phyloP scores from a whole-genome alignment of 2,797 vertebrate species.

The Sebastes melanostomus region DNA sequence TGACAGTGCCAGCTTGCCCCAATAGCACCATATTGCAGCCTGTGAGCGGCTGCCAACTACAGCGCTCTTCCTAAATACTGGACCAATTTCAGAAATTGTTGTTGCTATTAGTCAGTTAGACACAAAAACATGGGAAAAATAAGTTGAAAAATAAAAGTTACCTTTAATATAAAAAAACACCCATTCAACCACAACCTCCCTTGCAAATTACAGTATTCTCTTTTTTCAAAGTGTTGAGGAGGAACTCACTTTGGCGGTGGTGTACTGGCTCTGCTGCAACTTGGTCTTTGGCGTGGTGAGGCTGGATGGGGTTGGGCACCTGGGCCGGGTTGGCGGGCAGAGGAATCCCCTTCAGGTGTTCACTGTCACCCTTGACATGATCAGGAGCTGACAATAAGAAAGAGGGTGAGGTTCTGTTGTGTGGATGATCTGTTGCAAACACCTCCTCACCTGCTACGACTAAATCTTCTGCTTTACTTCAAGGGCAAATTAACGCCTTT shows the following conservation, averaged over 20 bases:
- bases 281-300: constrained; percentile 77
- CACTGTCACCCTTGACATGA: constrained; percentile 69
- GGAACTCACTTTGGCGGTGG: constrained; percentile 92
- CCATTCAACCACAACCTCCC: background rate
- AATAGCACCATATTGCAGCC: too few species aligned
- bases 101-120: too few species aligned
- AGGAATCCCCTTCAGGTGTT: constrained; percentile 78
- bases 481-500: background rate
- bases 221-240: background rate
- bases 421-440: background rate
- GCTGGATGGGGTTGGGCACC: constrained; percentile 84
- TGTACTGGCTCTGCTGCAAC: constrained; percentile 82
- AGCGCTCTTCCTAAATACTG: too few species aligned
- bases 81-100: too few species aligned
- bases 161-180: background rate
- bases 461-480: background rate
- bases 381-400: constrained; percentile 70
- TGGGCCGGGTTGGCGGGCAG: constrained; percentile 84
- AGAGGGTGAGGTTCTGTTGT: background rate
- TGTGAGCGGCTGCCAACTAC: too few species aligned
- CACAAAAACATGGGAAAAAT: too few species aligned
- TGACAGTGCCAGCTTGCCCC: too few species aligned
- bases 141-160: background rate
- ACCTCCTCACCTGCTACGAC: background rate
- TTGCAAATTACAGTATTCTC: background rate